Evolutionary conservation across 2,888 invertebrate species (phyloP).

Genomic region (Cosmia trapezina): DNA sequence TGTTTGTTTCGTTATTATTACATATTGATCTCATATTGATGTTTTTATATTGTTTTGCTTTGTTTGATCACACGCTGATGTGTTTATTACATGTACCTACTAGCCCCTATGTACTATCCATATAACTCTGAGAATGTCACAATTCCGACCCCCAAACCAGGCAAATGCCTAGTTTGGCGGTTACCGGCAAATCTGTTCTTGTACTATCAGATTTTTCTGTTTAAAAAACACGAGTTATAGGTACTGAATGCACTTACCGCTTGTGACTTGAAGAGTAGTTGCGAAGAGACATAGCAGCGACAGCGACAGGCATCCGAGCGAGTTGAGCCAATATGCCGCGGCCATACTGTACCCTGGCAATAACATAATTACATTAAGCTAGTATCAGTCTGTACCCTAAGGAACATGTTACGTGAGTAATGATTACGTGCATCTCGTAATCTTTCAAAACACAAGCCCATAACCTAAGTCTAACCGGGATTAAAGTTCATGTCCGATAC

Average conservation of each 20-base stretch:
- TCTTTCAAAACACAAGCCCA: too few species aligned
- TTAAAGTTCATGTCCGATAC: too few species aligned
- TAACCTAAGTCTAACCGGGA: too few species aligned
- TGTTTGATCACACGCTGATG: too few species aligned
- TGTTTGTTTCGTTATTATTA: too few species aligned
- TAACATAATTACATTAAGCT: constrained; percentile 21
- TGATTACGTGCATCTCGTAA: too few species aligned
- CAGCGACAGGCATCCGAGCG: constrained; percentile 94
- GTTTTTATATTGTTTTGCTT: too few species aligned
- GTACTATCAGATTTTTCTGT: neutral
- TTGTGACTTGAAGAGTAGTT: constrained; percentile 94
- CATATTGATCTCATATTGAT: too few species aligned
- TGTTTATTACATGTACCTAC: too few species aligned
- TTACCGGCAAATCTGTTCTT: neutral
- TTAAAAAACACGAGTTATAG: neutral
- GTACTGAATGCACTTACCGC: constrained; percentile 91
- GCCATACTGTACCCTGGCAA: constrained; percentile 95
- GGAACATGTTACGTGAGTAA: too few species aligned
- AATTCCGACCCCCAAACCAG: neutral
- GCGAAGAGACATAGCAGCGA: constrained; percentile 94
- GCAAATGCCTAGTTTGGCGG: neutral
- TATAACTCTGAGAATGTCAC: too few species aligned
- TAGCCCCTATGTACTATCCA: too few species aligned
- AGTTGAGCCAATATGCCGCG: constrained; percentile 95
- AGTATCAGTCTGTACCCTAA: neutral